phyloP scores from a whole-genome alignment of 1,140 invertebrate genomes.

The Agrilus planipennis region DNA sequence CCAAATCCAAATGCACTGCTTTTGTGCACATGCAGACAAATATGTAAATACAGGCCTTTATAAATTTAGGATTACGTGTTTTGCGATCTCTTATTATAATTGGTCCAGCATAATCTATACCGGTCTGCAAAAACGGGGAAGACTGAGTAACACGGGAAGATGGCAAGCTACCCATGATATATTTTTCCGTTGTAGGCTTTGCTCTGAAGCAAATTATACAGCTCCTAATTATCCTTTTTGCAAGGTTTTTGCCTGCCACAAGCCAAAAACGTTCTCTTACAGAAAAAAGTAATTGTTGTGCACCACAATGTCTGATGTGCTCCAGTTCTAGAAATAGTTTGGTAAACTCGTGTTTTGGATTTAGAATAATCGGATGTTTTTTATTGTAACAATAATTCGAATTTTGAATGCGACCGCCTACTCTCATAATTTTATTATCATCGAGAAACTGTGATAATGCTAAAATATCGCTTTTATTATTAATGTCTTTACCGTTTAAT shows the following conservation, averaged over 20 bases:
- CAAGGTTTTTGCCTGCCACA: conserved; percentile 5
- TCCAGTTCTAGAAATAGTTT: too few species aligned
- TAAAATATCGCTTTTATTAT: too few species aligned
- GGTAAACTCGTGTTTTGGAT: too few species aligned
- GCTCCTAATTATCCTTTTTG: neutral
- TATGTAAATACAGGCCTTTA: conserved; percentile 12
- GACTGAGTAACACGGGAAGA: neutral
- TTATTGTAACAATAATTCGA: too few species aligned
- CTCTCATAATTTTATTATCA: too few species aligned
- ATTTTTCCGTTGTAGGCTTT: neutral
- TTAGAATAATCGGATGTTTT: too few species aligned
- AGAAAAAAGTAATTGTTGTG: neutral
- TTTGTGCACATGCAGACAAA: conserved; percentile 18
- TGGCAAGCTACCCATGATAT: conserved; percentile 9
- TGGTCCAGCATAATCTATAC: conserved; percentile 12
- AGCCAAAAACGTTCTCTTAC: conserved; percentile 5
- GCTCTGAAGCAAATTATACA: conserved; percentile 8
- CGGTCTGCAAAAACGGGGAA: conserved; percentile 1
- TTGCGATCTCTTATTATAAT: conserved; percentile 6
- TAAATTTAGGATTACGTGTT: conserved; percentile 8
- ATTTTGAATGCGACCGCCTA: too few species aligned
- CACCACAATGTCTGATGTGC: neutral
- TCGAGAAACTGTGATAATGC: too few species aligned
- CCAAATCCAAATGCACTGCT: conserved; percentile 20
- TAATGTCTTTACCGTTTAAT: too few species aligned